Conservation (phyloP, 2,797 vertebrate species). For the Crax fasciolata region DNA sequence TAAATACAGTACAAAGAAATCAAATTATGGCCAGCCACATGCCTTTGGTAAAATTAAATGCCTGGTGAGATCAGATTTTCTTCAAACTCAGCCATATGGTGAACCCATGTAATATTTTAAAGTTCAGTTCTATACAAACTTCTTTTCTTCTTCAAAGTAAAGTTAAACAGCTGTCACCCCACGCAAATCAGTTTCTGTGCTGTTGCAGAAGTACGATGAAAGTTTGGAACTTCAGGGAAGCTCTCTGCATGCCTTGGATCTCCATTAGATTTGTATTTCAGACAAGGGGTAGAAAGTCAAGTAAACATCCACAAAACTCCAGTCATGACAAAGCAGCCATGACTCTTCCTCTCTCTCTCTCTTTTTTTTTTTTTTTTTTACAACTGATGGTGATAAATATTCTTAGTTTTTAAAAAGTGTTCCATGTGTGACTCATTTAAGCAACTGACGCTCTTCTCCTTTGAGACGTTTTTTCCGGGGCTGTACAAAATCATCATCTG, state of each 20-base stretch:
- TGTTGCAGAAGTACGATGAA: slow-evolving; percentile 41
- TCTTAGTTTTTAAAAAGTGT: slow-evolving; percentile 29
- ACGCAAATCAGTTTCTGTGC: not conserved
- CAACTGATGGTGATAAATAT: slow-evolving; percentile 68
- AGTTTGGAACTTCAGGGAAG: slow-evolving; percentile 43
- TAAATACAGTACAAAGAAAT: slow-evolving; percentile 65
- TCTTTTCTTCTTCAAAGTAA: slow-evolving; percentile 55
- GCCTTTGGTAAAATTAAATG: slow-evolving; percentile 74
- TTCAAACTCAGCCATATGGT: slow-evolving; percentile 70
- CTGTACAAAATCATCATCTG: slow-evolving; percentile 85
- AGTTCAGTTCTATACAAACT: slow-evolving; percentile 55
- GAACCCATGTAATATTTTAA: slow-evolving; percentile 59
- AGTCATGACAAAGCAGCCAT: slow-evolving; percentile 61
- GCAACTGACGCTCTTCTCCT: slow-evolving; percentile 81
- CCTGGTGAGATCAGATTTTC: slow-evolving; percentile 67
- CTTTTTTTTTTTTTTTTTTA: not conserved
- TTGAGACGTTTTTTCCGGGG: slow-evolving; percentile 86
- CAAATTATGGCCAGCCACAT: slow-evolving; percentile 62
- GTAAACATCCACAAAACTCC: slow-evolving; percentile 61
- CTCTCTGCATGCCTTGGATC: slow-evolving; percentile 5
- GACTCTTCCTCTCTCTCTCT: not conserved
- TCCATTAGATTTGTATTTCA: not conserved
- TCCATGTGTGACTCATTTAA: slow-evolving; percentile 70
- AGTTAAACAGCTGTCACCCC: slow-evolving; percentile 47
- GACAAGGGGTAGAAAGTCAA: slow-evolving; percentile 51